phyloP scores from a whole-genome alignment of 1,140 invertebrate genomes.

The Drosophila lacertosa region DNA sequence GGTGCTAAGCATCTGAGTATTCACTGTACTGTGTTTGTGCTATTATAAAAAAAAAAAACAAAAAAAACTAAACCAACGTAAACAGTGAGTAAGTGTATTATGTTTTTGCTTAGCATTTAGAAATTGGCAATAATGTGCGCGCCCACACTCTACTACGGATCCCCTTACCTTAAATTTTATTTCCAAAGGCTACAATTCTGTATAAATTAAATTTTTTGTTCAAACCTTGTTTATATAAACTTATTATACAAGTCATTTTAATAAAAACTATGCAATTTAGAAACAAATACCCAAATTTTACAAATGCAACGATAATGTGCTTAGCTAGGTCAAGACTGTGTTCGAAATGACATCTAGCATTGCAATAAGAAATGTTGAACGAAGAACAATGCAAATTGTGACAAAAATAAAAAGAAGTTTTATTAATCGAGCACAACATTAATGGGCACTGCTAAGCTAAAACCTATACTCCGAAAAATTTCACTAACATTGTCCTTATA shows the following conservation, averaged over 20 bases:
- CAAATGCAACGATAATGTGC: too few relatives aligned
- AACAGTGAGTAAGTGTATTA: constrained; percentile 49
- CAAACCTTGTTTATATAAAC: constrained; percentile 58
- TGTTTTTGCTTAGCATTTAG: constrained; percentile 74
- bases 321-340: too few relatives aligned
- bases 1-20: constrained; percentile 78
- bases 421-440: constrained; percentile 37
- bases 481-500: constrained; percentile 63
- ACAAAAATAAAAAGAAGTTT: constrained; percentile 42
- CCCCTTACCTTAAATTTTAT: constrained; percentile 43
- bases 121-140: constrained; percentile 58
- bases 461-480: constrained; percentile 50
- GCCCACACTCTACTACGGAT: constrained; percentile 23
- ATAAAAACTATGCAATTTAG: constrained; percentile 71
- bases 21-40: constrained; percentile 41
- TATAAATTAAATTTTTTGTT: constrained; percentile 60
- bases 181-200: constrained; percentile 45
- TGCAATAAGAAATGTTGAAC: constrained; percentile 56
- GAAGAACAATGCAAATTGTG: constrained; percentile 57
- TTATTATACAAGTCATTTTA: constrained; percentile 66
- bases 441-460: constrained; percentile 23
- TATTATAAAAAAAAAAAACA: constrained; percentile 33
- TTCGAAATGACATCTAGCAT: constrained; percentile 49
- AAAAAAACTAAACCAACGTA: constrained; percentile 29
- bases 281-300: constrained; percentile 46